Percentiles rank a stretch among this genome's conserved stretches.
These are phyloP conservation scores for Puffinus mauretanicus DNA, from an alignment of 2,113 vertebrate genomes.

Conservation along the genomic window DNA sequence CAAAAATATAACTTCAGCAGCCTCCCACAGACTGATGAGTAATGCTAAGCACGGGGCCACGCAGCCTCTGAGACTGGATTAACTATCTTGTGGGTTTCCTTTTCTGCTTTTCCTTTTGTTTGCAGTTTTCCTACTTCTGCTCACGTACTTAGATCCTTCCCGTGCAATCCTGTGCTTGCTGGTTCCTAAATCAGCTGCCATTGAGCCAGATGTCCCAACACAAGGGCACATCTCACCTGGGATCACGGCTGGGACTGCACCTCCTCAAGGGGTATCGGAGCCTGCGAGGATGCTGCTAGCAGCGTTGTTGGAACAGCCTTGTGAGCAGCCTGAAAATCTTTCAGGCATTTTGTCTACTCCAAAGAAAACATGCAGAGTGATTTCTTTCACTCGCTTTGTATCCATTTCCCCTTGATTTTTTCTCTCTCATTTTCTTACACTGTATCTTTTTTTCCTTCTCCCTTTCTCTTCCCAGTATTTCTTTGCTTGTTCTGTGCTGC, in stretches of 20 bases:
- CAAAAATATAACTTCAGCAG: neutral
- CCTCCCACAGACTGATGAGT: neutral
- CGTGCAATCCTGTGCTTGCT: too few relatives aligned
- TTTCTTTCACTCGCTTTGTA: neutral
- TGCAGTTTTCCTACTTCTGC: neutral
- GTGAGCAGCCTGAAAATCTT: neutral
- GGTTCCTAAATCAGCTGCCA: neutral
- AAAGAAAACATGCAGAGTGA: neutral
- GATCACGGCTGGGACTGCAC: neutral
- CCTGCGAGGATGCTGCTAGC: fast-evolving
- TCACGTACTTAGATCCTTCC: neutral
- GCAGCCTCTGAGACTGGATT: neutral
- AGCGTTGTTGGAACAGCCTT: neutral
- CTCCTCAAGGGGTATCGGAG: neutral
- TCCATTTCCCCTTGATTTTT: neutral
- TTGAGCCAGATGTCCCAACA: neutral
- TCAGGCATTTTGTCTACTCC: neutral
- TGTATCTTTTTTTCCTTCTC: neutral
- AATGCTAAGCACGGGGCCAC: neutral
- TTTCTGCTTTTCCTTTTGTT: neutral
- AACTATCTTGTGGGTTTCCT: neutral
- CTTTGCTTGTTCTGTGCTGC: neutral
- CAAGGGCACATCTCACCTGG: neutral
- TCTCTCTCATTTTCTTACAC: fast-evolving
- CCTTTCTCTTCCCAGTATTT: neutral